A percentile compares a stretch with the other conserved stretches of the same genome.
Conservation (phyloP, 2,888 invertebrate species). For the Drosophila paramelanica region DNA sequence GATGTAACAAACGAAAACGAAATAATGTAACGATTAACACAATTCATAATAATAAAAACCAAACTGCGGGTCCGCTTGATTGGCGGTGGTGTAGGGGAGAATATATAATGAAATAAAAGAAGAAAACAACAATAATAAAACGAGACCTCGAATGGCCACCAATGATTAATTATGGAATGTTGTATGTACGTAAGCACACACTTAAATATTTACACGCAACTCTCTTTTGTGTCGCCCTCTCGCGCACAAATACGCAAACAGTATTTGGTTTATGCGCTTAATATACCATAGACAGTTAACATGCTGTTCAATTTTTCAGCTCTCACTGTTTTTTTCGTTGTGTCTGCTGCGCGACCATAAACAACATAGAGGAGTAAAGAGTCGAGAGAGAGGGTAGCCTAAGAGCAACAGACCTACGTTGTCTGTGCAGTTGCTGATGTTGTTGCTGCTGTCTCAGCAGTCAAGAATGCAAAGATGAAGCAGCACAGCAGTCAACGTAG, state of each 20-base stretch:
- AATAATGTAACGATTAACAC: constrained; percentile 63
- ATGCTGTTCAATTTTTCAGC: constrained; percentile 63
- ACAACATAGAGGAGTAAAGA: constrained; percentile 17
- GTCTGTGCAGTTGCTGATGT: constrained; percentile 33
- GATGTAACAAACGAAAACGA: constrained; percentile 66
- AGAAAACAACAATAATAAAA: constrained; percentile 3
- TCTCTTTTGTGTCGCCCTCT: constrained; percentile 31
- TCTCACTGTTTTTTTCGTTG: constrained; percentile 35
- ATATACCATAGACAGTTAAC: constrained; percentile 61
- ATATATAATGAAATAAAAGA: neutral
- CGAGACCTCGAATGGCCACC: constrained; percentile 31
- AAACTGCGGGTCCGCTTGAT: constrained; percentile 53
- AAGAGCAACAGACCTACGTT: constrained; percentile 28
- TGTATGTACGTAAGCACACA: constrained; percentile 5
- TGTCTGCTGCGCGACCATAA: constrained; percentile 36
- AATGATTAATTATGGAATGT: constrained; percentile 58
- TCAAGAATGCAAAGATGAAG: constrained; percentile 70
- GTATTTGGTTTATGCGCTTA: constrained; percentile 49
- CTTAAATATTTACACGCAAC: constrained; percentile 23
- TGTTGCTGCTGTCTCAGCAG: constrained; percentile 52
- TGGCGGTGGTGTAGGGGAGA: constrained; percentile 11
- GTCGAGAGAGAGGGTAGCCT: constrained; percentile 1
- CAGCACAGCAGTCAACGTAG: constrained; percentile 31
- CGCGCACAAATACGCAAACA: constrained; percentile 7
- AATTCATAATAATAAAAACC: constrained; percentile 66